phyloP scores from a whole-genome alignment of 2,797 vertebrate genomes.

The Enteromius radiatus region DNA sequence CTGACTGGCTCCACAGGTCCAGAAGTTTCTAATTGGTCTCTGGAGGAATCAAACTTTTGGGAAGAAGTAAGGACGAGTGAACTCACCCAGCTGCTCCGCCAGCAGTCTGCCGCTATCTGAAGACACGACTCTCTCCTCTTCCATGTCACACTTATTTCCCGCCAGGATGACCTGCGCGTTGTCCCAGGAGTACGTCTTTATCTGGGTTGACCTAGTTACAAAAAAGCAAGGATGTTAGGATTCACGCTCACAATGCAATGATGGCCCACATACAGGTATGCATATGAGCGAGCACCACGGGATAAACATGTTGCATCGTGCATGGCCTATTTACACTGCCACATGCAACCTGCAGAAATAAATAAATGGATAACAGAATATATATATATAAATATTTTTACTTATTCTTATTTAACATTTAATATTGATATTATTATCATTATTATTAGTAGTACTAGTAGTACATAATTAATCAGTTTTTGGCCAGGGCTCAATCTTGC shows the following conservation, averaged over 20 bases:
- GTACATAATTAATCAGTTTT: not conserved
- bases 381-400: not conserved
- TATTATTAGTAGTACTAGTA: too few relatives aligned
- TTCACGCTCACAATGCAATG: constrained; percentile 1
- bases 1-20: constrained; percentile 12
- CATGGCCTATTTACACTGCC: constrained; percentile 8
- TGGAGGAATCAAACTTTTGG: not conserved
- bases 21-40: constrained; percentile 22
- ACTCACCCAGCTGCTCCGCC: constrained; percentile 86
- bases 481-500: not conserved
- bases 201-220: constrained; percentile 83
- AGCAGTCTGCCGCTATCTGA: constrained; percentile 81
- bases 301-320: not conserved
- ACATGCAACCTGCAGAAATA: not conserved
- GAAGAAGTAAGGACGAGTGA: not conserved
- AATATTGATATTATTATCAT: not conserved
- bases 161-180: constrained; percentile 24
- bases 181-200: constrained; percentile 77
- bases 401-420: not conserved
- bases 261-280: not conserved
- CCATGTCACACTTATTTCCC: constrained; percentile 65
- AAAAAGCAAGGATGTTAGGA: constrained; percentile 34
- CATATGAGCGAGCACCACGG: not conserved
- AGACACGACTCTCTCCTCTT: constrained; percentile 84
- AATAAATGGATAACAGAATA: not conserved